A percentile compares a stretch with the other conserved stretches of the same genome.
phyloP scores from a whole-genome alignment of 2,113 vertebrate species.

The Coryphaenoides rupestris region DNA sequence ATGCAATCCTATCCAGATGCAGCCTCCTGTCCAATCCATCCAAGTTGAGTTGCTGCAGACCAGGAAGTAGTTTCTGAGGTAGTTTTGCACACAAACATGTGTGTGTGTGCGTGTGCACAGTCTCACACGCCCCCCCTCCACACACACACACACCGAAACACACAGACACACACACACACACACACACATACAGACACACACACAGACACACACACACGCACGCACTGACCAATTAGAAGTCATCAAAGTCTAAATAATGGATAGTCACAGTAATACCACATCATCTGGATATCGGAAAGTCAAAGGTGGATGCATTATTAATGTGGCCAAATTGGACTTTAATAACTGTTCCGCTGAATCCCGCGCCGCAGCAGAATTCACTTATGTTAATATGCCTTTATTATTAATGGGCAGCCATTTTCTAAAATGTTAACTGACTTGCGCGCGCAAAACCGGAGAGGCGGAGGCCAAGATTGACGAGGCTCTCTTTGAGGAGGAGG shows the following conservation, averaged over 20 bases:
- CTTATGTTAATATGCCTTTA: constrained; percentile 81
- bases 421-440: constrained; percentile 79
- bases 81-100: no score
- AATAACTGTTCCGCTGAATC: constrained; percentile 79
- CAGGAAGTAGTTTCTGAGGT: no score
- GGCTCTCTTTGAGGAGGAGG: constrained; percentile 47
- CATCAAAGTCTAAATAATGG: constrained; percentile 82
- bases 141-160: constrained; percentile 22
- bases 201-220: constrained; percentile 34
- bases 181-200: no score
- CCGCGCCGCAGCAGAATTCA: constrained; percentile 76
- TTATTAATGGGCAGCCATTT: constrained; percentile 79
- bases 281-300: constrained; percentile 84
- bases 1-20: no score
- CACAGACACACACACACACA: constrained; percentile 26
- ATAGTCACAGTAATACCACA: constrained; percentile 78
- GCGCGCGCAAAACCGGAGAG: constrained; percentile 72
- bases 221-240: constrained; percentile 64
- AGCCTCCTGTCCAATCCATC: no score
- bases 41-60: no score
- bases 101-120: constrained; percentile 14
- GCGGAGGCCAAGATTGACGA: constrained; percentile 76
- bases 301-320: constrained; percentile 83
- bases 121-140: not conserved
- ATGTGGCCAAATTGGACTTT: constrained; percentile 82